These are phyloP conservation scores for Stomatorhinus ivindoensis DNA, from an alignment of 2,113 vertebrate genomes.

Conservation along the genomic window DNA sequence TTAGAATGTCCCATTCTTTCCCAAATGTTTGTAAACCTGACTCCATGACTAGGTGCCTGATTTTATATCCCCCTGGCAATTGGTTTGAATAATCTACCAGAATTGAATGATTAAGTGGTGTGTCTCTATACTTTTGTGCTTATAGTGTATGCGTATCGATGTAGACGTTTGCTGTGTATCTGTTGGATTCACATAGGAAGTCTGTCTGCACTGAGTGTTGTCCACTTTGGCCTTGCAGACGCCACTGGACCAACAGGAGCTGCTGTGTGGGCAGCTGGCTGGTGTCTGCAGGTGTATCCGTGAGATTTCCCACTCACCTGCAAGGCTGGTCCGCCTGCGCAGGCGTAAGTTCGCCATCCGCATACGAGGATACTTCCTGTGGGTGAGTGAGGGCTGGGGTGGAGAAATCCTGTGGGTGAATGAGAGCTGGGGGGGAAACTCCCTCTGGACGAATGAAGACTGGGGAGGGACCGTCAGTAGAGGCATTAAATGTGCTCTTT, in stretches of 20 bases:
- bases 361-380: constrained; percentile 62
- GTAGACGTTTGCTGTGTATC: background rate
- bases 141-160: background rate
- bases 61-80: background rate
- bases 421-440: constrained; percentile 49
- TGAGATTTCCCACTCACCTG: constrained; percentile 57
- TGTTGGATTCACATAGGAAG: background rate
- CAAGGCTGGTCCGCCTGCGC: constrained; percentile 60
- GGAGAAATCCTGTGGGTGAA: constrained; percentile 69
- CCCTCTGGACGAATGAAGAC: constrained; percentile 65
- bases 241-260: constrained; percentile 63
- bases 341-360: constrained; percentile 70
- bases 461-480: constrained; percentile 27
- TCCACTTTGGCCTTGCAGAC: constrained; percentile 50
- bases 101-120: background rate
- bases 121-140: background rate
- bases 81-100: background rate
- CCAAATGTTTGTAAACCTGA: background rate
- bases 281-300: constrained; percentile 65
- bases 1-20: background rate
- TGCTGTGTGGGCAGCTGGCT: constrained; percentile 75
- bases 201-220: background rate
- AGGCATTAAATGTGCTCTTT: background rate
- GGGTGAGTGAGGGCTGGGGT: constrained; percentile 63
- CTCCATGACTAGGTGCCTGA: background rate